Evolutionary conservation across 1,140 invertebrate genomes (phyloP).

Genomic region (Orius insidiosus): DNA sequence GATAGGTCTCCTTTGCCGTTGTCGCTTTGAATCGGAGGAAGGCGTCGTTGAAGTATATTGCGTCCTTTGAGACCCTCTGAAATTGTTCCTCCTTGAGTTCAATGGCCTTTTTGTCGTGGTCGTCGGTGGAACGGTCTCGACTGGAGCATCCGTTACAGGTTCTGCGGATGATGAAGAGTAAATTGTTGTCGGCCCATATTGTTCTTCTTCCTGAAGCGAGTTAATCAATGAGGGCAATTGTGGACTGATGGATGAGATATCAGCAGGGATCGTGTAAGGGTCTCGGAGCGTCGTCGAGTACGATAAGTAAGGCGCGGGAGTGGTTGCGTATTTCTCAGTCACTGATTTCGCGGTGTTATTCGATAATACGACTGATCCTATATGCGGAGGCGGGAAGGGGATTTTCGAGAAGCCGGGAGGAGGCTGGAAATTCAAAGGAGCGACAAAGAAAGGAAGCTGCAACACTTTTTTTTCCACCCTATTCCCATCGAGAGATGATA

Average conservation of each 20-base stretch:
- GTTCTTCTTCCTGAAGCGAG: conserved; percentile 16
- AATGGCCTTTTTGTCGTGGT: neutral
- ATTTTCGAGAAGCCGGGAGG: conserved; percentile 66
- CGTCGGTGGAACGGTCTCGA: neutral
- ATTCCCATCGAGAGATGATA: conserved; percentile 51
- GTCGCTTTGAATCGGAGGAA: neutral
- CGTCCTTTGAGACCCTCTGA: conserved; percentile 12
- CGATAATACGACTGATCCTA: conserved; percentile 57
- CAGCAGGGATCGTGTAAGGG: conserved; percentile 15
- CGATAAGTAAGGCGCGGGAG: neutral
- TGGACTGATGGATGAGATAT: conserved; percentile 17
- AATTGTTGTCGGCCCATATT: conserved; percentile 13
- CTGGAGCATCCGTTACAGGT: conserved; percentile 3
- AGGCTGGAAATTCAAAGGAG: conserved; percentile 61
- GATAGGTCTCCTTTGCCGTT: conserved; percentile 13
- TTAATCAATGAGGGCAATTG: conserved; percentile 18
- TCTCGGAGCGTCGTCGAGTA: conserved; percentile 7
- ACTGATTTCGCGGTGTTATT: conserved; percentile 17
- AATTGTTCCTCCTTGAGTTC: conserved; percentile 11
- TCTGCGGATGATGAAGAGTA: conserved; percentile 9
- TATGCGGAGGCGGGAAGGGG: conserved; percentile 63
- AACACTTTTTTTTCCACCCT: conserved; percentile 51
- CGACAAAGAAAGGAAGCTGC: conserved; percentile 63
- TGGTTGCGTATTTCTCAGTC: conserved; percentile 11
- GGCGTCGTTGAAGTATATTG: conserved; percentile 4